phyloP scores from a whole-genome alignment of 2,888 invertebrate genomes.

The Carcina quercana region DNA sequence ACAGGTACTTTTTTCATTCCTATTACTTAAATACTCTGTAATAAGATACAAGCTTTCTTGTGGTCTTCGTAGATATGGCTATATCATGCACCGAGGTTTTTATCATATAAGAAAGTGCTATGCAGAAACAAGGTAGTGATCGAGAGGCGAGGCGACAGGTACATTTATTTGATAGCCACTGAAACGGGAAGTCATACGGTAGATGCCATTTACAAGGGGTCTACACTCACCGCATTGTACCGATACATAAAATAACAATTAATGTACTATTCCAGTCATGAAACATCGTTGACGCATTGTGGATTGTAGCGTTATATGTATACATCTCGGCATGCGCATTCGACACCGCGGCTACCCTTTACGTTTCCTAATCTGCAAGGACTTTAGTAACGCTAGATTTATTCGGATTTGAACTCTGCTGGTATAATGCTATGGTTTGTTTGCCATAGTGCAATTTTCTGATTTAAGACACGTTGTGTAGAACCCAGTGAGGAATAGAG shows the following conservation, averaged over 20 bases:
- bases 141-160: slow-evolving; percentile 12
- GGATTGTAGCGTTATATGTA: slow-evolving; percentile 28
- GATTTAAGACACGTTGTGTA: too few relatives aligned
- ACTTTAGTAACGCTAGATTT: slow-evolving; percentile 19
- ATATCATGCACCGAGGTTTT: too few relatives aligned
- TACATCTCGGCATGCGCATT: slow-evolving; percentile 47
- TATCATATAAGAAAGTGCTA: not conserved
- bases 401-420: slow-evolving; percentile 17
- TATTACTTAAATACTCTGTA: too few relatives aligned
- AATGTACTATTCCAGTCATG: slow-evolving; percentile 38
- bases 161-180: slow-evolving; percentile 25
- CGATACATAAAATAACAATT: too few relatives aligned
- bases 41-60: too few relatives aligned
- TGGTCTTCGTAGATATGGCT: too few relatives aligned
- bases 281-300: slow-evolving; percentile 47
- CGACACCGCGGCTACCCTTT: slow-evolving; percentile 19
- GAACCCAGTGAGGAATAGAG: too few relatives aligned
- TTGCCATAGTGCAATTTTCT: too few relatives aligned
- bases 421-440: too few relatives aligned
- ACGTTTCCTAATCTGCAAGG: slow-evolving; percentile 22
- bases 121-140: slow-evolving; percentile 7
- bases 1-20: slow-evolving; percentile 78
- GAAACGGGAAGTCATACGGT: slow-evolving; percentile 8
- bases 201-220: slow-evolving; percentile 16
- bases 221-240: slow-evolving; percentile 51